These are phyloP conservation scores for Chamaetylas fuelleborni DNA, from an alignment of 2,113 vertebrate genomes.

Conservation along the genomic window DNA sequence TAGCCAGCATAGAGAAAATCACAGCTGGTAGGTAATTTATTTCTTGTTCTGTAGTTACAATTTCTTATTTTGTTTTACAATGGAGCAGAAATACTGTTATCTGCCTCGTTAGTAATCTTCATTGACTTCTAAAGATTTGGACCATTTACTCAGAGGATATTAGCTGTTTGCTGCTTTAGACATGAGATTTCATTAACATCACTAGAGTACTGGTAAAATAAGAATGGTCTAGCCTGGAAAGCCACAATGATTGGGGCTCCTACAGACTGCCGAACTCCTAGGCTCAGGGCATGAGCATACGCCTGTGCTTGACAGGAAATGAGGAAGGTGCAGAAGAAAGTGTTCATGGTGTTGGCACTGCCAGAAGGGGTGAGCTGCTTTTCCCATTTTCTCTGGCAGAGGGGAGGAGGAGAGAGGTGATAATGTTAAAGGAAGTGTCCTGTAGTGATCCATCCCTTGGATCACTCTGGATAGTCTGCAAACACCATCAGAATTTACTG, in stretches of 20 bases:
- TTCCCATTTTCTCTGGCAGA: neutral
- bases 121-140: neutral
- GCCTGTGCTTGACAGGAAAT: neutral
- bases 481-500: neutral
- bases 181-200: neutral
- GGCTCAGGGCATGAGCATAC: too few species aligned
- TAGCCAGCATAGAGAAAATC: neutral
- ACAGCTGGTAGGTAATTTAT: neutral
- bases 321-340: neutral
- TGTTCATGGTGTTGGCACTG: neutral
- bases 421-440: neutral
- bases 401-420: neutral
- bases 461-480: neutral
- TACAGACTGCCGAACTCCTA: neutral
- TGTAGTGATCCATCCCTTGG: neutral
- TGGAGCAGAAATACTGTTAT: neutral
- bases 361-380: neutral
- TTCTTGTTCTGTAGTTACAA: neutral
- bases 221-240: neutral
- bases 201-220: neutral
- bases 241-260: neutral
- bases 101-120: neutral
- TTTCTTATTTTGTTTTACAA: neutral
- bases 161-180: neutral
- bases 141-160: neutral